Percentiles rank a stretch among this genome's conserved stretches.
Conservation (phyloP, 2,888 invertebrate genomes). For the Agrypnus murinus region DNA sequence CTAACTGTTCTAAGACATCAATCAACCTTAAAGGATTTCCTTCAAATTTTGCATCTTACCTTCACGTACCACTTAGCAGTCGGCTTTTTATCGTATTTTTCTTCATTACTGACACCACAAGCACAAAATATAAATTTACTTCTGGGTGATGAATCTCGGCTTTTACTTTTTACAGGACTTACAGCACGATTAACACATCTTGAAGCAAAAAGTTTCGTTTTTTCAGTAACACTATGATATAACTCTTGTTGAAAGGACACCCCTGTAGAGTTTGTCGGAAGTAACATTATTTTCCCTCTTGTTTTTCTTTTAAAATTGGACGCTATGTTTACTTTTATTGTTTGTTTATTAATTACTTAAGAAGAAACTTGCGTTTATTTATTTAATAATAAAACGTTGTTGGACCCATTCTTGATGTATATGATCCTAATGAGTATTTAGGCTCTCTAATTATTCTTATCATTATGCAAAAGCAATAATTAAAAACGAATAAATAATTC, state of each 20-base stretch:
- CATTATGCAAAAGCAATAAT: no score
- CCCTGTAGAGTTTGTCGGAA: constrained; percentile 64
- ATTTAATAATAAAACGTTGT: constrained; percentile 16
- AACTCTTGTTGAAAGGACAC: constrained; percentile 66
- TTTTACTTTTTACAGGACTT: constrained; percentile 59
- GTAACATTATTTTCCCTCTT: constrained; percentile 61
- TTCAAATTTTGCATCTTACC: constrained; percentile 74
- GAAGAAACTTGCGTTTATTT: no score
- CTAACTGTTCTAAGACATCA: no score
- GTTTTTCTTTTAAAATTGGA: neutral
- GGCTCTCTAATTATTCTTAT: no score
- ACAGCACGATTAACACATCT: constrained; percentile 62
- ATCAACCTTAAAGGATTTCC: constrained; percentile 3
- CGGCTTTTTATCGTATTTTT: constrained; percentile 68
- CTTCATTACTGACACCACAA: constrained; percentile 69
- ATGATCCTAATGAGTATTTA: no score
- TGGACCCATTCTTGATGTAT: constrained; percentile 22
- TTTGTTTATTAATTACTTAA: no score
- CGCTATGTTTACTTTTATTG: constrained; percentile 1
- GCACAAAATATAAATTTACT: constrained; percentile 67
- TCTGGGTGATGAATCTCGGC: constrained; percentile 59
- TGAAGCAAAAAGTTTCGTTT: constrained; percentile 66
- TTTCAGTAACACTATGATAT: constrained; percentile 65
- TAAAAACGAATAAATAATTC: no score
- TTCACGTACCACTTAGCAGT: constrained; percentile 82